Evolutionary conservation across 2,113 vertebrate genomes (phyloP).

Genomic region (Pipa parva): DNA sequence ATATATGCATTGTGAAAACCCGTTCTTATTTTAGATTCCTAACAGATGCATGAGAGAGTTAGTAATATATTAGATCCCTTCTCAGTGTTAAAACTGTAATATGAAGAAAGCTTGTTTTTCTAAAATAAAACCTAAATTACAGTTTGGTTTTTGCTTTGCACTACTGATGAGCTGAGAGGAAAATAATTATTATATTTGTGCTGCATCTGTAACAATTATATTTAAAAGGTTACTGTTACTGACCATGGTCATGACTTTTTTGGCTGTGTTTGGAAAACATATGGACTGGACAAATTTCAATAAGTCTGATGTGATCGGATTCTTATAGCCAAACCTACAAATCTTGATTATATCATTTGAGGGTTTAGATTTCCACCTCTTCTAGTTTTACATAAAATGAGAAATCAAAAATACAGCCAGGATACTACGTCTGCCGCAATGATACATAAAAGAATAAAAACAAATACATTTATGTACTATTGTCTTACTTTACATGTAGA

Average conservation of each 20-base stretch:
- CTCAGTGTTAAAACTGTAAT: conserved; percentile 13
- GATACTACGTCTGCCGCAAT: conserved; percentile 15
- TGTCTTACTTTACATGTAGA: too few species aligned
- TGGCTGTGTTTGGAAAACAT: conserved; percentile 26
- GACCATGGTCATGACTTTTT: conserved; percentile 9
- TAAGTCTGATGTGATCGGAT: conserved; percentile 36
- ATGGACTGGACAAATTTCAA: conserved; percentile 36
- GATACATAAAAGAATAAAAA: conserved; percentile 20
- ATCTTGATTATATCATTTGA: conserved; percentile 1
- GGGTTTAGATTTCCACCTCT: conserved; percentile 22
- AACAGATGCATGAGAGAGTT: conserved; percentile 32
- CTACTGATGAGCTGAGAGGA: conserved; percentile 30
- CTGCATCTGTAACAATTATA: conserved; percentile 31
- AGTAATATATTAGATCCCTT: conserved; percentile 35
- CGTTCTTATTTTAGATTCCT: conserved; percentile 34
- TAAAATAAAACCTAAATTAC: conserved; percentile 29
- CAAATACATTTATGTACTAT: too few species aligned
- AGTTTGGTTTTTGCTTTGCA: conserved; percentile 21
- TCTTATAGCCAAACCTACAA: conserved; percentile 30
- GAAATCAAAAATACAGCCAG: conserved; percentile 17
- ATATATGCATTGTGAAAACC: conserved; percentile 41
- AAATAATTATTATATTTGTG: conserved; percentile 35
- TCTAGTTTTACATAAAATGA: conserved; percentile 3
- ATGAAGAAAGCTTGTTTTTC: conserved; percentile 9
- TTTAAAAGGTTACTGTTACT: conserved; percentile 37